A percentile compares a stretch with the other conserved stretches of the same genome.
phyloP scores from a whole-genome alignment of 2,888 invertebrate genomes.

The Uropetala carovei region DNA sequence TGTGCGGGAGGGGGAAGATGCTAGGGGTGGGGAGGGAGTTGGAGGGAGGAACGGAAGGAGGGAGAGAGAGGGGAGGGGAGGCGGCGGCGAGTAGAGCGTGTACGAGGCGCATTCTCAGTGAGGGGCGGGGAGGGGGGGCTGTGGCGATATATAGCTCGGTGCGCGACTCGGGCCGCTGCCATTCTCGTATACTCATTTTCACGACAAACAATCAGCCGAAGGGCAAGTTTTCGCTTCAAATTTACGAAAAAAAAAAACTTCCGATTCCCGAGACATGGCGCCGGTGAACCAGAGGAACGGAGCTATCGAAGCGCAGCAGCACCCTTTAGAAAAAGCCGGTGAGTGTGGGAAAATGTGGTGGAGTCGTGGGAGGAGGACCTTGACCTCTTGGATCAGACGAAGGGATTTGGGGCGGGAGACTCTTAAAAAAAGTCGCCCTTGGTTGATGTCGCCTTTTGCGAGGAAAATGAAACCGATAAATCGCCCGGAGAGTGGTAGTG shows the following conservation, averaged over 20 bases:
- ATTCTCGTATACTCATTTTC: conserved; percentile 18
- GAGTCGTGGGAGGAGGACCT: neutral
- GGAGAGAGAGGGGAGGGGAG: neutral
- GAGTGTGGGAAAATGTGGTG: neutral
- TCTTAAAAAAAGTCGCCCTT: neutral
- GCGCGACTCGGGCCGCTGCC: neutral
- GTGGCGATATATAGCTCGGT: conserved; percentile 47
- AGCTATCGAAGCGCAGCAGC: conserved; percentile 29
- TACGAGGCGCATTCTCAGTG: neutral
- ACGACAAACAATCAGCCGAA: too few relatives aligned
- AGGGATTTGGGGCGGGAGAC: conserved; percentile 34
- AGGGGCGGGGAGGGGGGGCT: conserved; percentile 25
- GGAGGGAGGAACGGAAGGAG: too few relatives aligned
- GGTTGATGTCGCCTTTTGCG: neutral
- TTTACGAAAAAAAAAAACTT: neutral
- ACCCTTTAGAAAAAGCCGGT: conserved; percentile 47
- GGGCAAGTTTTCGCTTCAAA: neutral
- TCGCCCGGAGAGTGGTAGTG: neutral
- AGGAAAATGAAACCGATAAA: neutral
- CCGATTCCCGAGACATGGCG: conserved; percentile 1
- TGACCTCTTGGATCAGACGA: conserved; percentile 7
- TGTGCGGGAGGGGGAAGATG: too few relatives aligned
- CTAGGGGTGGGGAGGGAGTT: too few relatives aligned
- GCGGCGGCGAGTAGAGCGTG: neutral
- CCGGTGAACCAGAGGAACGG: conserved; percentile 54